Conservation (phyloP, 2,113 vertebrate species). For the Gymnogyps californianus region DNA sequence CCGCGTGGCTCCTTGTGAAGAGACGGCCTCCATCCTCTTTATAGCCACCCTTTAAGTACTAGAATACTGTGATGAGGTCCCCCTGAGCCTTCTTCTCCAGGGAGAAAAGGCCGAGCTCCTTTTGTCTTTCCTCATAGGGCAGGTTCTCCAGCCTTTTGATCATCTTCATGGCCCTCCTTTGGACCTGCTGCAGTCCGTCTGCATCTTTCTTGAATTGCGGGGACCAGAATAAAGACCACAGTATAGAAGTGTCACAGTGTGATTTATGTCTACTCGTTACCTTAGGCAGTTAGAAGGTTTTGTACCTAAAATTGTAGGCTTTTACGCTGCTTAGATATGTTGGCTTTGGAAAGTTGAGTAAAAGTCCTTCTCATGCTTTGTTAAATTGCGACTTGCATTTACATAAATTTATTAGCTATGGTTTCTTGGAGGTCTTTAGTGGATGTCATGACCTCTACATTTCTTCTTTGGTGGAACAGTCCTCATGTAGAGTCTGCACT, state of each 20-base stretch:
- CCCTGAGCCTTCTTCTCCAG: not conserved
- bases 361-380: not conserved
- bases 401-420: not conserved
- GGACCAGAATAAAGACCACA: not conserved
- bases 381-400: not conserved
- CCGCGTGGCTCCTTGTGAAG: not conserved
- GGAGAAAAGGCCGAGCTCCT: not conserved
- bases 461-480: not conserved
- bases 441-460: not conserved
- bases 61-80: not conserved
- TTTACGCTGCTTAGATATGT: rapidly evolving
- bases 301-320: not conserved
- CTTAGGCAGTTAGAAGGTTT: not conserved
- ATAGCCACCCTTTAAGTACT: not conserved
- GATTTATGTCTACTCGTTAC: not conserved
- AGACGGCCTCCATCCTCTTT: not conserved
- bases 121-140: not conserved
- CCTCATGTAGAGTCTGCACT: not conserved
- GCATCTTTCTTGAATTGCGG: rapidly evolving
- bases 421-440: not conserved
- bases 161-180: not conserved
- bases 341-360: not conserved
- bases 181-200: not conserved
- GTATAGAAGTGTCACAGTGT: not conserved
- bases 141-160: not conserved